phyloP scores from a whole-genome alignment of 1,140 invertebrate genomes.

The Manduca sexta region DNA sequence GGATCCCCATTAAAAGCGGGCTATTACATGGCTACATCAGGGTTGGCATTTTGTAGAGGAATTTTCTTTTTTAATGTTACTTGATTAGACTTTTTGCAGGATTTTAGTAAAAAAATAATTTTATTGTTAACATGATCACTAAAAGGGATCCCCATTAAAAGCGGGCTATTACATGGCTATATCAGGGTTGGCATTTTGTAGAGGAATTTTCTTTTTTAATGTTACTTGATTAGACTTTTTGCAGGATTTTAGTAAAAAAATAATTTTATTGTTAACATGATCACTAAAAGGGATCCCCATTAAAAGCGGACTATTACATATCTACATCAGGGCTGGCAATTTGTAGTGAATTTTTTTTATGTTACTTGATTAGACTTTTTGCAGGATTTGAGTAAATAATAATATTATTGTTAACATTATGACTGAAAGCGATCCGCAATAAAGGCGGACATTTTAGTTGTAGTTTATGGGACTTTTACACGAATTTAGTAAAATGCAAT shows the following conservation, averaged over 20 bases:
- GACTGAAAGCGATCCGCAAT: conserved; percentile 11
- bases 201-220: too few relatives aligned
- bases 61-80: too few relatives aligned
- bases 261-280: conserved; percentile 5
- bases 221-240: too few relatives aligned
- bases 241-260: too few relatives aligned
- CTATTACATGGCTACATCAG: background rate
- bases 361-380: too few relatives aligned
- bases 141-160: conserved; percentile 12
- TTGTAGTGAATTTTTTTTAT: too few relatives aligned
- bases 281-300: conserved; percentile 12
- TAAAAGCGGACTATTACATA: conserved; percentile 4
- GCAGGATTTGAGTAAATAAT: too few relatives aligned
- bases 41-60: background rate
- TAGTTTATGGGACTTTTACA: too few relatives aligned
- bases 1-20: conserved; percentile 9
- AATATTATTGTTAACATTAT: conserved; percentile 4
- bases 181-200: background rate
- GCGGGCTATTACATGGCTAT: background rate
- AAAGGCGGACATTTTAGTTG: conserved; percentile 4
- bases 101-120: conserved; percentile 14
- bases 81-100: too few relatives aligned
- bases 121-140: conserved; percentile 6
- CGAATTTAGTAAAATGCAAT: too few relatives aligned
- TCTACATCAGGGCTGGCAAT: background rate